Conservation (phyloP, 2,888 invertebrate species). For the Pteria penguin region DNA sequence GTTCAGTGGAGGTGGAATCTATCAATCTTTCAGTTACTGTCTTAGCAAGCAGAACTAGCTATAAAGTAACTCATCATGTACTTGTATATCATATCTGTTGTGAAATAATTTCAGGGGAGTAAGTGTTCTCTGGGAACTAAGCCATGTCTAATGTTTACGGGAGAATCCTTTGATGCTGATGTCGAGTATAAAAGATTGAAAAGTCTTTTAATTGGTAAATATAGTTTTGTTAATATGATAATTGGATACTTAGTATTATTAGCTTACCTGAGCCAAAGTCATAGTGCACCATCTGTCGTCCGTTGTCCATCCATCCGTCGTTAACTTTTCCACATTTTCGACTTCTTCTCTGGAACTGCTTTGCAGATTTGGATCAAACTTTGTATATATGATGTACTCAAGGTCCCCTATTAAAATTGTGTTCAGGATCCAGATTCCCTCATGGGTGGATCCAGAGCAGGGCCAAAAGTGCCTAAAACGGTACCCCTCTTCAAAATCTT, state of each 20-base stretch:
- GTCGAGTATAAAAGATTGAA: conserved; percentile 89
- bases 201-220: conserved; percentile 86
- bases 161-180: conserved; percentile 92
- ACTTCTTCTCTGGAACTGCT: not conserved
- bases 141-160: conserved; percentile 94
- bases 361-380: not conserved
- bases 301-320: too few species aligned
- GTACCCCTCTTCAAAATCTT: too few species aligned
- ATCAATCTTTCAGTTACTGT: too few species aligned
- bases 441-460: too few species aligned
- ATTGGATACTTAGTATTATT: not conserved
- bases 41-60: too few species aligned
- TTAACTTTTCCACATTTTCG: not conserved
- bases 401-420: not conserved
- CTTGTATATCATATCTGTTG: too few species aligned
- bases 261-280: not conserved
- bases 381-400: not conserved
- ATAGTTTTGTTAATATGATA: too few species aligned
- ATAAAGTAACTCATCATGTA: too few species aligned
- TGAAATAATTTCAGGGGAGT: conserved; percentile 65
- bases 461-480: too few species aligned
- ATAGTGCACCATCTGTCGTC: not conserved
- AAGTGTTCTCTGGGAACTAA: conserved; percentile 86
- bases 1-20: too few species aligned
- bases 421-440: too few species aligned